These are phyloP conservation scores for Lycia hirtaria DNA, from an alignment of 2,888 invertebrate genomes.

Conservation along the genomic window DNA sequence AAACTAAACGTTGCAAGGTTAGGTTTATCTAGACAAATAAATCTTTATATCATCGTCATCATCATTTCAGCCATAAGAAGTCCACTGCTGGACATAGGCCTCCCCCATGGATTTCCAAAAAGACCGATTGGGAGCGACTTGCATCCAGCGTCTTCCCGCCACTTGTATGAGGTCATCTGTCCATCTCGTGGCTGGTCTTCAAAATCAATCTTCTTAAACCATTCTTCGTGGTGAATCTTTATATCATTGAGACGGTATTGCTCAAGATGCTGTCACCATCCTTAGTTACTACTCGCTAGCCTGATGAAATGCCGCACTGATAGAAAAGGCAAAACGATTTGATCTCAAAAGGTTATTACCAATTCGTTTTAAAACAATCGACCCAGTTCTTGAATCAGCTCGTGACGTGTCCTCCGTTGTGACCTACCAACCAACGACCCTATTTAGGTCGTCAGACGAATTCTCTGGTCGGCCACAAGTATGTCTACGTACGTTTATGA, in stretches of 20 bases:
- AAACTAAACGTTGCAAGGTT: conserved; percentile 8
- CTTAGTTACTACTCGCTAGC: neutral
- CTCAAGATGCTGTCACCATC: neutral
- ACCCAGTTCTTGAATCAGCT: conserved; percentile 38
- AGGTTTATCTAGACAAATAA: conserved; percentile 3
- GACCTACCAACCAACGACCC: conserved; percentile 23
- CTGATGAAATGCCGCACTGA: neutral
- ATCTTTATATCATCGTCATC: neutral
- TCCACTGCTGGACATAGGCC: too few relatives aligned
- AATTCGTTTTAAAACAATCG: conserved; percentile 32
- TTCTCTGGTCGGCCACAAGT: neutral
- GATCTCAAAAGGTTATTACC: conserved; percentile 22
- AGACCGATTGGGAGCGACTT: too few relatives aligned
- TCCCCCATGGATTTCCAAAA: too few relatives aligned
- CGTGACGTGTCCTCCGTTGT: conserved; percentile 31
- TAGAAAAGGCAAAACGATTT: conserved; percentile 6
- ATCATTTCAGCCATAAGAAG: too few relatives aligned
- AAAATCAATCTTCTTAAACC: too few relatives aligned
- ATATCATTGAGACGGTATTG: neutral
- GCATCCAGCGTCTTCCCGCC: too few relatives aligned
- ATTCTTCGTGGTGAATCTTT: too few relatives aligned
- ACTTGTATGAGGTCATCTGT: too few relatives aligned
- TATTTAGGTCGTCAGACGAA: conserved; percentile 36
- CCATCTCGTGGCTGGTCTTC: too few relatives aligned
- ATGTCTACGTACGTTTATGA: neutral